Percentiles rank a stretch among this genome's conserved stretches.
phyloP scores from a whole-genome alignment of 2,888 invertebrate species.

The Nowickia ferox region DNA sequence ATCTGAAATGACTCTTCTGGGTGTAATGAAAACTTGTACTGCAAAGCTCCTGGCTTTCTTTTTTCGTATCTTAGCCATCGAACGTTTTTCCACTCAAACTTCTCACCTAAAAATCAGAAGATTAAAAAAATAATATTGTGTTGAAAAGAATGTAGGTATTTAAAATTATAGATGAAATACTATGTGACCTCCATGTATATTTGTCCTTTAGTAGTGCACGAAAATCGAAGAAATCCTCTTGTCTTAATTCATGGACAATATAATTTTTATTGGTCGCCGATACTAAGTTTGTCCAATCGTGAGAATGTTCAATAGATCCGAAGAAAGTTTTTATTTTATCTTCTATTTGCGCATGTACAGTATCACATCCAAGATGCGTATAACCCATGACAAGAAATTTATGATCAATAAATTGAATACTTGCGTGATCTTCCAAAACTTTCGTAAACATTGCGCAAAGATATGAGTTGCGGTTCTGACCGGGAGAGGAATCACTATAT shows the following conservation, averaged over 20 bases:
- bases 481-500: no score
- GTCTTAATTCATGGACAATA: slow-evolving; percentile 12
- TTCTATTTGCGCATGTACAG: no score
- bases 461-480: no score
- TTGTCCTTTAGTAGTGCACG: no score
- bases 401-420: neutral
- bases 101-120: slow-evolving; percentile 28
- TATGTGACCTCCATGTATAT: no score
- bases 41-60: slow-evolving; percentile 25
- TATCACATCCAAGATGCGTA: neutral
- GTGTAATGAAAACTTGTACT: slow-evolving; percentile 17
- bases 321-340: no score
- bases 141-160: slow-evolving; percentile 10
- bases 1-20: slow-evolving; percentile 23
- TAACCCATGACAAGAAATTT: slow-evolving; percentile 6
- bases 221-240: no score
- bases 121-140: slow-evolving; percentile 26
- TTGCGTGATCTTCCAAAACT: neutral
- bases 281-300: slow-evolving; percentile 4
- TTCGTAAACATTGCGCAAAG: slow-evolving; percentile 8
- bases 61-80: slow-evolving; percentile 23
- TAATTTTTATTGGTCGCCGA: slow-evolving; percentile 7
- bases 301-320: no score
- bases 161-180: slow-evolving; percentile 20
- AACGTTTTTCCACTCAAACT: slow-evolving; percentile 37